A percentile compares a stretch with the other conserved stretches of the same genome.
Evolutionary conservation across 2,113 vertebrate species (phyloP).

Genomic region (Lepus americanus): DNA sequence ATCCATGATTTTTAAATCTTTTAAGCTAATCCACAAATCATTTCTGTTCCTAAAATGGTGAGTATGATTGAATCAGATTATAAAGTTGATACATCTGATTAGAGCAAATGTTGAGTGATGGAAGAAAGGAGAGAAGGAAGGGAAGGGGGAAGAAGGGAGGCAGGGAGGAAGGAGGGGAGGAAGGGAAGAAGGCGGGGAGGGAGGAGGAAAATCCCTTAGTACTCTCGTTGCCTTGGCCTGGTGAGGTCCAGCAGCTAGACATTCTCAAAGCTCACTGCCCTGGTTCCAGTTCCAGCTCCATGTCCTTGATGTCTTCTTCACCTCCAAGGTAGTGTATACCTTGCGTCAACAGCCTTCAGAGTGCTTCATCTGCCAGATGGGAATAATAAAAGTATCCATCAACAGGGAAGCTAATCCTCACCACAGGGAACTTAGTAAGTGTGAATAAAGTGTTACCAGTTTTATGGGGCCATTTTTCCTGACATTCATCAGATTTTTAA

Average conservation of each 20-base stretch:
- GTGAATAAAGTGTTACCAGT: background rate
- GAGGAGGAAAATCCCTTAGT: background rate
- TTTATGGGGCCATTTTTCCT: background rate
- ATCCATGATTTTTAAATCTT: no score
- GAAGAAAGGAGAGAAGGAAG: background rate
- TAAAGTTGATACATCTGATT: no score
- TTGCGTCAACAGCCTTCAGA: background rate
- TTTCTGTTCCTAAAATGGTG: no score
- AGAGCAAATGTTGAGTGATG: no score
- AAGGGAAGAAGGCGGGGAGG: accelerated
- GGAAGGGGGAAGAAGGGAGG: no score
- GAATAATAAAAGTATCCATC: background rate
- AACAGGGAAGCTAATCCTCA: background rate
- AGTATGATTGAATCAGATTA: no score
- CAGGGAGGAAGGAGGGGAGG: accelerated
- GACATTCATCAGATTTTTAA: background rate
- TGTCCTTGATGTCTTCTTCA: no score
- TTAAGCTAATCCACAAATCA: no score
- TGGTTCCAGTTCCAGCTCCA: background rate
- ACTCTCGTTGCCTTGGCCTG: background rate
- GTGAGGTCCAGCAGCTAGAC: no score
- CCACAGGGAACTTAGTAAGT: background rate
- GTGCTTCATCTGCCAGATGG: background rate
- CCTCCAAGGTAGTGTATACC: background rate
- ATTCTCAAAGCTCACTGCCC: background rate